Evolutionary conservation across 2,797 vertebrate species (phyloP), one percentile per base, ranked within the genome.

Genomic region (Borostomias antarcticus): DNA sequence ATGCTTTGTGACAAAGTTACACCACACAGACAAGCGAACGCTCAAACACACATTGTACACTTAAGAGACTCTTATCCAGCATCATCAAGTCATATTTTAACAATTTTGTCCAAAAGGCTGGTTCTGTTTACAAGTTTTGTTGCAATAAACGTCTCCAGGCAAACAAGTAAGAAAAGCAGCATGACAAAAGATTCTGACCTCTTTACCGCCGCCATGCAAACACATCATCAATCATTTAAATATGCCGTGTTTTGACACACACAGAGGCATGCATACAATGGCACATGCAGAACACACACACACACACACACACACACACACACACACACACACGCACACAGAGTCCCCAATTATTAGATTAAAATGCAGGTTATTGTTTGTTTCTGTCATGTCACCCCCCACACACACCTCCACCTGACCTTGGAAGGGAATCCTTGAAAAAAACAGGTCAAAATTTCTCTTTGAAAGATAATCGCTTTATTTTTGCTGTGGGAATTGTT

Each of bases 1-100:
- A 77, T 80, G 66, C 73, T 68, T 77, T 75, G 62, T 79, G 82
- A 83, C 79, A 80, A 80, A 82, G 69, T 83, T 76, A 63, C 79
- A 76, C 68, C 77, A 35, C 81, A 80, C 77, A 74, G 75, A 77
- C 74, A 56, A 81, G 69, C 68, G 68, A 78, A 66, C 72, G 58
- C 61, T 76, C 71, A 21, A 74, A 69, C 54, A 81, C 68, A 69
- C 35, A 62, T 77, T 68, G 51, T 54, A 21, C 51, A 67, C 13
- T 66, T 13, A 13, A 0, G 1, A 57, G 30, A 3, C 2, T 62
- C 53, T 72, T 11, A 17, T 40, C 35, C 62, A 21, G 25, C 29
- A 59, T 28, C 58, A 68, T 13, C 0, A 5, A 54, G 63, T 50
- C 10, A 33, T 53, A 50, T 52, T 35, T 52, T 23, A 29, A 7